Percentiles rank a stretch among this genome's conserved stretches.
phyloP scores from a whole-genome alignment of 1,140 invertebrate genomes.

The Atta colombica region DNA sequence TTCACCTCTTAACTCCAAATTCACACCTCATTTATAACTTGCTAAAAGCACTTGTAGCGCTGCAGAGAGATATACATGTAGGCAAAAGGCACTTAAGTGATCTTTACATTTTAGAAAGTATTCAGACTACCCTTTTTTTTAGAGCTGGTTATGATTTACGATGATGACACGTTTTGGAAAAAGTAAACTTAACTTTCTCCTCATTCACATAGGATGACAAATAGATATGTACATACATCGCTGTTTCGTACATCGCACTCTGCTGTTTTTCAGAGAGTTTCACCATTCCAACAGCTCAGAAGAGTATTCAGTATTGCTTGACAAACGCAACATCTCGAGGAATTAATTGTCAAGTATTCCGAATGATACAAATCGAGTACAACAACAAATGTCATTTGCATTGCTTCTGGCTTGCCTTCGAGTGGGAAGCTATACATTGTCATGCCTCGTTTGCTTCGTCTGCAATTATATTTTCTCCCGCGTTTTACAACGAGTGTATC shows the following conservation, averaged over 20 bases:
- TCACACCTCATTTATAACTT: conserved; percentile 46
- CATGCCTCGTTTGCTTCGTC: conserved; percentile 28
- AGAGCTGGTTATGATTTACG: conserved; percentile 19
- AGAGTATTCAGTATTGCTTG: background rate
- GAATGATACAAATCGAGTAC: conserved; percentile 30
- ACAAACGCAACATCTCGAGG: conserved; percentile 21
- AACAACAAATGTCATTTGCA: conserved; percentile 2
- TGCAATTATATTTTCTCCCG: conserved; percentile 30
- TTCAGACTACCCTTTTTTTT: conserved; percentile 9
- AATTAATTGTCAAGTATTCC: conserved; percentile 44
- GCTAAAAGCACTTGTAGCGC: conserved; percentile 27
- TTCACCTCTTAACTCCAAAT: conserved; percentile 34
- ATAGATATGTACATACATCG: background rate
- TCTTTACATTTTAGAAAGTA: conserved; percentile 23
- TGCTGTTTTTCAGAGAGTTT: conserved; percentile 6
- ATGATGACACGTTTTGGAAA: conserved; percentile 36
- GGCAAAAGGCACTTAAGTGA: conserved; percentile 29
- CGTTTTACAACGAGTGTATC: background rate
- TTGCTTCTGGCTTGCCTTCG: conserved; percentile 23
- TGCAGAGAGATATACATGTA: background rate
- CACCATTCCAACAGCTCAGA: background rate
- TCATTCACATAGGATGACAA: background rate
- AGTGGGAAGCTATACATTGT: conserved; percentile 12
- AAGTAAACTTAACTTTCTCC: conserved; percentile 25
- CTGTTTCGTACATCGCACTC: background rate